These are phyloP conservation scores for Heliconius erato DNA, from an alignment of 2,888 invertebrate genomes.

Conservation along the genomic window DNA sequence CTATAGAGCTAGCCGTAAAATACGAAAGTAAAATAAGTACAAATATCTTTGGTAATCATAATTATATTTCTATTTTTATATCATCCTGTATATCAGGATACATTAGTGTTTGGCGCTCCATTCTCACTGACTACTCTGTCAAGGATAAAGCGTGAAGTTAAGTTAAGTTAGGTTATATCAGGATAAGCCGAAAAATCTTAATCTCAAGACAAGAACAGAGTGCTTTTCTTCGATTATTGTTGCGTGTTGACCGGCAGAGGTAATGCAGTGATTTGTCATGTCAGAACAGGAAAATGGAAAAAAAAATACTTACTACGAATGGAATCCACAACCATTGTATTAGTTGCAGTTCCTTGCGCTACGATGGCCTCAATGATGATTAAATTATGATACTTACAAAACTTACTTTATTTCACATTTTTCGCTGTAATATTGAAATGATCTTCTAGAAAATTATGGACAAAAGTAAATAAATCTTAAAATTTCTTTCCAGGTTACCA, in stretches of 20 bases:
- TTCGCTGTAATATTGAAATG: background rate
- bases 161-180: no score
- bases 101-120: no score
- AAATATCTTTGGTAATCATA: no score
- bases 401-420: no score
- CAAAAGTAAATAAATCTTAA: constrained; percentile 13
- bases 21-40: no score
- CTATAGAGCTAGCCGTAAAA: background rate
- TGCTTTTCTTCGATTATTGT: background rate
- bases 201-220: background rate
- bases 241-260: background rate
- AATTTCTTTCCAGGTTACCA: constrained; percentile 91
- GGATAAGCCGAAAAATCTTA: background rate
- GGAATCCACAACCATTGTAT: background rate
- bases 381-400: background rate
- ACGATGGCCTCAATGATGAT: background rate
- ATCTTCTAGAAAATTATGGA: no score
- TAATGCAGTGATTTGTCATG: background rate
- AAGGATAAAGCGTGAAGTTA: no score
- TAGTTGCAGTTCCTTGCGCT: background rate
- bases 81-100: background rate
- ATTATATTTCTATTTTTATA: no score
- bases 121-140: no score
- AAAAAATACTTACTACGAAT: background rate
- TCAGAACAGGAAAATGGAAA: background rate